Conservation (phyloP, 2,797 vertebrate genomes). For the Artibeus lituratus region DNA sequence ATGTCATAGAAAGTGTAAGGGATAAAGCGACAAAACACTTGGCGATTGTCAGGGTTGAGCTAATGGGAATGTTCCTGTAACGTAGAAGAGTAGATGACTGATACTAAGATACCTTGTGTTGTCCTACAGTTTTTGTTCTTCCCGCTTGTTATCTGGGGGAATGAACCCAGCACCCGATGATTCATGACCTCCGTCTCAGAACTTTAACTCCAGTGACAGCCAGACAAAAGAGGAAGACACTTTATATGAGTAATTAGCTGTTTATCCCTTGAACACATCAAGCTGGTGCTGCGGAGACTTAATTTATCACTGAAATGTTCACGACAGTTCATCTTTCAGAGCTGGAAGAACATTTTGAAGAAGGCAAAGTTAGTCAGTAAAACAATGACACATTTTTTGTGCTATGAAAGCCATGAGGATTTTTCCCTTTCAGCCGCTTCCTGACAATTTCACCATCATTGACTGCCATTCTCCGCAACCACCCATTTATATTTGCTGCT, state of each 20-base stretch:
- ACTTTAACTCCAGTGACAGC: neutral
- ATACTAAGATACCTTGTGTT: neutral
- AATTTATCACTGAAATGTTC: neutral
- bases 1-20: neutral
- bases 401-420: neutral
- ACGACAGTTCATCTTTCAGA: neutral
- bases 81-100: neutral
- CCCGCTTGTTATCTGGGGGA: neutral
- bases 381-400: neutral
- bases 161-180: neutral
- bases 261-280: neutral
- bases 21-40: slow-evolving; percentile 10
- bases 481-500: neutral
- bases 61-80: neutral
- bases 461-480: neutral
- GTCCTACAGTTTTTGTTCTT: neutral
- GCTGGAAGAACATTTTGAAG: neutral
- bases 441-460: neutral
- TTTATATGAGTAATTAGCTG: slow-evolving; percentile 17
- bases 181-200: neutral
- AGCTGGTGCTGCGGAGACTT: neutral
- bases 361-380: neutral
- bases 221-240: neutral
- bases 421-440: neutral
- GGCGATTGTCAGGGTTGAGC: neutral